phyloP scores from a whole-genome alignment of 64 coral and sea anemone genomes.

The Montipora capricornis region DNA sequence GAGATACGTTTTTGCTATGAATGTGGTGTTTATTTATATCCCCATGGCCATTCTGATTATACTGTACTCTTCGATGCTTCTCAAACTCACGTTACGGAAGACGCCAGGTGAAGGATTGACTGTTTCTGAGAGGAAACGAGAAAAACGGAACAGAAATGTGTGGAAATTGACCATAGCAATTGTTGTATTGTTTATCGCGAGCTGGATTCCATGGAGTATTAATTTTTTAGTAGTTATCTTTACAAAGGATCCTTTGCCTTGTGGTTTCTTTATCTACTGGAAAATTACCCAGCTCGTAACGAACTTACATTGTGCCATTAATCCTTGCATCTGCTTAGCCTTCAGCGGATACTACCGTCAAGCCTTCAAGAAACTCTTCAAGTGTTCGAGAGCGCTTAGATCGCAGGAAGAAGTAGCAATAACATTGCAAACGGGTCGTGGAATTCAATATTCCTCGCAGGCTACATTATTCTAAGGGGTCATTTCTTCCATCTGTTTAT shows the following conservation, averaged over 20 bases:
- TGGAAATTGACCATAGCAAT: constrained; percentile 9
- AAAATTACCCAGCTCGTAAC: background rate
- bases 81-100: background rate
- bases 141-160: background rate
- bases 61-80: constrained; percentile 10
- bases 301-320: background rate
- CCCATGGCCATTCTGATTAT: background rate
- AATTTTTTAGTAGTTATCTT: background rate
- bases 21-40: background rate
- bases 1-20: background rate
- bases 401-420: too few species aligned
- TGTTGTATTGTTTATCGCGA: constrained; percentile 2
- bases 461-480: too few species aligned
- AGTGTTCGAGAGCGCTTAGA: too few species aligned
- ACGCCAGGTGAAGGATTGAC: background rate
- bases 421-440: too few species aligned
- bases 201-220: constrained; percentile 9
- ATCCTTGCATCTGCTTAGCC: constrained; percentile 20
- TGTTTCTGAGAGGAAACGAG: background rate
- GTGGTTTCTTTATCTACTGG: background rate
- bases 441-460: too few species aligned
- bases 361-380: background rate
- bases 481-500: too few species aligned
- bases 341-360: background rate
- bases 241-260: background rate